phyloP scores from a whole-genome alignment of 1,140 invertebrate species.

The Drosophila nikananu region DNA sequence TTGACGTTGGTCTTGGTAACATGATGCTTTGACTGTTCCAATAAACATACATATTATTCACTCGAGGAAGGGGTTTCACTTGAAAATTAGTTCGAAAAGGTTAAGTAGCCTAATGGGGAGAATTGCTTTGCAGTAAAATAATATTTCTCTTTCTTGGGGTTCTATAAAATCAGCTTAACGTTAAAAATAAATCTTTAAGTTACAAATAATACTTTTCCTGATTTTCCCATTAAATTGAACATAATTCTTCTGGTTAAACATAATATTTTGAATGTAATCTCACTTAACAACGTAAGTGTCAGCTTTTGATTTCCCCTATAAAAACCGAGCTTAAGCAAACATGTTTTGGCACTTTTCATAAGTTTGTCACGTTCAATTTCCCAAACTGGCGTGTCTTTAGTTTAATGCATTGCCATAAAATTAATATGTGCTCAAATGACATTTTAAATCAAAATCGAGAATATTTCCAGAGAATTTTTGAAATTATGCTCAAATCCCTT shows the following conservation, averaged over 20 bases:
- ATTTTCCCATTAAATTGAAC: background rate
- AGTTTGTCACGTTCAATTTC: slow-evolving; percentile 41
- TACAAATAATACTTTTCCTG: background rate
- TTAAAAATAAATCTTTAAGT: background rate
- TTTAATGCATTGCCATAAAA: slow-evolving; percentile 62
- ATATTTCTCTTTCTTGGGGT: background rate
- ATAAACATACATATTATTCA: background rate
- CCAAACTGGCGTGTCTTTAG: slow-evolving; percentile 25
- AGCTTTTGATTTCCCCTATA: slow-evolving; percentile 5
- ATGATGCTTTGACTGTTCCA: slow-evolving; percentile 17
- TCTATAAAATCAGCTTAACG: background rate
- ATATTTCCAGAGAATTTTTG: slow-evolving; percentile 24
- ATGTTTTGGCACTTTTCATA: slow-evolving; percentile 43
- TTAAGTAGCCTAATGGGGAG: background rate
- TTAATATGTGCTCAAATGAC: slow-evolving; percentile 31
- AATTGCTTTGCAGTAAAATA: background rate
- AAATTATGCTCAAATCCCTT: slow-evolving; percentile 72
- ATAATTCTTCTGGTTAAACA: background rate
- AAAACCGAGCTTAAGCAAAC: slow-evolving; percentile 26
- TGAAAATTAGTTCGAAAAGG: slow-evolving; percentile 1
- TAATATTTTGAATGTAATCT: slow-evolving; percentile 1
- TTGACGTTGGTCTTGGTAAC: slow-evolving; percentile 21
- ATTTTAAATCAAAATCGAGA: slow-evolving; percentile 40
- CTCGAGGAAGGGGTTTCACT: background rate
- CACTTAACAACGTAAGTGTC: background rate